Percentiles rank a stretch among this genome's conserved stretches.
These are phyloP conservation scores for Heptranchias perlo DNA, from an alignment of 2,113 vertebrate genomes.

Conservation along the genomic window DNA sequence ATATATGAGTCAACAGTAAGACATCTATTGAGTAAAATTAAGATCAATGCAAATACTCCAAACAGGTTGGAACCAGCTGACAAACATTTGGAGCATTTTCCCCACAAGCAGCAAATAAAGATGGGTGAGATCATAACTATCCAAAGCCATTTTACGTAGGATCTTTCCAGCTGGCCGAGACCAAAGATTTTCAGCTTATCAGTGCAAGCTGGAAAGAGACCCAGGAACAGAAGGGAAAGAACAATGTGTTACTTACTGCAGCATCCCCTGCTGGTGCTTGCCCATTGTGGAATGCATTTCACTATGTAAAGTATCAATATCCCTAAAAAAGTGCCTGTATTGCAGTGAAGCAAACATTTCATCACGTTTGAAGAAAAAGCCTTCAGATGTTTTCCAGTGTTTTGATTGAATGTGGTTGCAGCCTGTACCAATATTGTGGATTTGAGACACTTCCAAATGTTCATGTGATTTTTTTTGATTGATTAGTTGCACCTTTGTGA, in stretches of 20 bases:
- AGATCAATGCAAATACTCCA: neutral
- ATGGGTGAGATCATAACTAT: neutral
- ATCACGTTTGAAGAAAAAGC: neutral
- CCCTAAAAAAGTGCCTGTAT: neutral
- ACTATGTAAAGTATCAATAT: neutral
- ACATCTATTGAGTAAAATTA: neutral
- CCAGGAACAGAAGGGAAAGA: neutral
- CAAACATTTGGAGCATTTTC: neutral
- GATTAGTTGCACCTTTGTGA: neutral
- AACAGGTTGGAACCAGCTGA: neutral
- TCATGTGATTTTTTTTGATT: neutral
- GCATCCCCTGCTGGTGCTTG: neutral
- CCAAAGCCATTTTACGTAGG: neutral
- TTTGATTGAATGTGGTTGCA: neutral
- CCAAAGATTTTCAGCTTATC: neutral
- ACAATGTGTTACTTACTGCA: neutral
- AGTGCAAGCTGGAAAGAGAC: neutral
- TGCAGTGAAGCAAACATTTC: neutral
- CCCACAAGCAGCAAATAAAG: neutral
- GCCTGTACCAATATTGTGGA: neutral
- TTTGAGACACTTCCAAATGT: neutral
- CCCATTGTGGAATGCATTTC: neutral
- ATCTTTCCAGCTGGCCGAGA: neutral
- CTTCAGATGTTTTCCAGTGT: neutral
- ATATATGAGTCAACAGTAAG: neutral